Percentiles rank a stretch among this genome's conserved stretches.
These are phyloP conservation scores for Stegostoma tigrinum DNA, from an alignment of 2,113 vertebrate species.

Conservation along the genomic window DNA sequence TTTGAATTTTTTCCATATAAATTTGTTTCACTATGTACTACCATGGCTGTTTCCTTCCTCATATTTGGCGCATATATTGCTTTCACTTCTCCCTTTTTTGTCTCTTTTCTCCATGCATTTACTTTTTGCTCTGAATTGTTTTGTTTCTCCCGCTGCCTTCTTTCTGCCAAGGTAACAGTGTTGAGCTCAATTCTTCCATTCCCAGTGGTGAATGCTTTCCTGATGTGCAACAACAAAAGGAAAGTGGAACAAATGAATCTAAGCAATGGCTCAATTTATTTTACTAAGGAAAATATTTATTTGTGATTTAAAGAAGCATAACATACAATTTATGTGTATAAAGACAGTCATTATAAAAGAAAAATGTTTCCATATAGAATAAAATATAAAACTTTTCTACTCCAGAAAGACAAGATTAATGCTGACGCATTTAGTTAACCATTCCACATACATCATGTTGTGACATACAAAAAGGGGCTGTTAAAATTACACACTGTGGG, in stretches of 20 bases:
- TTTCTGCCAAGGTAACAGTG: background rate
- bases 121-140: background rate
- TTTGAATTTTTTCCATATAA: background rate
- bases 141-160: background rate
- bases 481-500: background rate
- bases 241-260: slow-evolving; percentile 18
- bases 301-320: slow-evolving; percentile 36
- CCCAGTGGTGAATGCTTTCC: background rate
- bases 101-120: background rate
- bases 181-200: background rate
- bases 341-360: slow-evolving; percentile 39
- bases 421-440: slow-evolving; percentile 5
- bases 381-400: slow-evolving; percentile 34
- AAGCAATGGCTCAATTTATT: slow-evolving; percentile 35
- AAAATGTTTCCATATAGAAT: slow-evolving; percentile 30
- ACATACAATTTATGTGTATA: slow-evolving; percentile 29
- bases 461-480: background rate
- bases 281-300: slow-evolving; percentile 50
- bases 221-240: background rate
- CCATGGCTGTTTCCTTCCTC: background rate
- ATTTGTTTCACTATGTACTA: background rate
- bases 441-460: background rate
- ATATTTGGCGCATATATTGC: background rate
- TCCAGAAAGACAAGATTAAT: background rate
- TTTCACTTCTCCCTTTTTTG: background rate